Evolutionary conservation across 1,140 invertebrate species (phyloP), one percentile per base, ranked within the genome.

Genomic region (Chelonus insularis): DNA sequence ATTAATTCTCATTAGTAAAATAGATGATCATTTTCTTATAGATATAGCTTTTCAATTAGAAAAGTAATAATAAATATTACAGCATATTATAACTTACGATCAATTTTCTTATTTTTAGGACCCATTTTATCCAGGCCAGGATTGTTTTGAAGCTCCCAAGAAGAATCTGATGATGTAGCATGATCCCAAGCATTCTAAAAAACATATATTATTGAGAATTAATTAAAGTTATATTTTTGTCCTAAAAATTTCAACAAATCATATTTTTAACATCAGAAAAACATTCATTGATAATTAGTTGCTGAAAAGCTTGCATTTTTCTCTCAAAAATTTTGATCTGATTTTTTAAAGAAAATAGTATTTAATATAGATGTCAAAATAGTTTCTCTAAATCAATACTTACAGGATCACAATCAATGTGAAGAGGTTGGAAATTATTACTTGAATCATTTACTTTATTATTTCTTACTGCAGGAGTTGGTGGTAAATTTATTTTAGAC

Each of bases 321-420:
- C n/a, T n/a, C n/a, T n/a, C n/a, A n/a, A n/a, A n/a, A n/a, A n/a
- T n/a, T n/a, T n/a, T n/a, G n/a, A n/a, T n/a, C n/a, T n/a, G n/a
- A n/a, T n/a, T n/a, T n/a, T n/a, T n/a, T n/a, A n/a, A n/a, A n/a
- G n/a, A n/a, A n/a, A n/a, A n/a, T n/a, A n/a, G n/a, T n/a, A n/a
- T n/a, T n/a, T n/a, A n/a, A n/a, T n/a, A n/a, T n/a, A 11, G 4
- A 11, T 16, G 8, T 34, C 52, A 52, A 56, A 56, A 14, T 12
- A 57, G 20, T 21, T 32, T 2, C 12, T 41, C 7, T 23, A 41
- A 23, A 61, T 41, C 39, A 56, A 62, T 45, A 85, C 86, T 82
- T 83, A 90, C 88, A 65, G 85, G 83, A 77, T 89, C 86, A 55
- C 89, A 85, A 58, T 89, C 82, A 45, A 91, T 81, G 55, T 85